A percentile compares a stretch with the other conserved stretches of the same genome.
Conservation (phyloP, 1,140 invertebrate species). For the Pseudomyrmex cubaensis region DNA sequence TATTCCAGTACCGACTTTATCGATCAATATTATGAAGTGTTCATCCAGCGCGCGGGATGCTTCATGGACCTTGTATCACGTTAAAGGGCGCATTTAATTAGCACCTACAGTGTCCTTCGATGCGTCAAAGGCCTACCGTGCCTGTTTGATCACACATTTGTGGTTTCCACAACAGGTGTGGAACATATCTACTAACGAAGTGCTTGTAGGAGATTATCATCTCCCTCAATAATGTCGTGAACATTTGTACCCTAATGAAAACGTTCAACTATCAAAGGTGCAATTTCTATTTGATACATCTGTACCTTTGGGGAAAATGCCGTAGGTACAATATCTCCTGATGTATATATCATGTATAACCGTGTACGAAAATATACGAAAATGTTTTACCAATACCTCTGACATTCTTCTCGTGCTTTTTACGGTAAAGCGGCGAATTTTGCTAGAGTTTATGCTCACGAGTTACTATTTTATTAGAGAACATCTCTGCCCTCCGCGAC, state of each 20-base stretch:
- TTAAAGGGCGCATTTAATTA: slow-evolving; percentile 79
- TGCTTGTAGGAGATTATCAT: slow-evolving; percentile 20
- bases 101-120: slow-evolving; percentile 69
- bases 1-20: slow-evolving; percentile 14
- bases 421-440: neutral
- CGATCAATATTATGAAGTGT: slow-evolving; percentile 67
- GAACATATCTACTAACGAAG: slow-evolving; percentile 28
- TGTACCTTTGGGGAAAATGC: neutral
- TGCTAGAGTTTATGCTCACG: slow-evolving; percentile 11
- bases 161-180: slow-evolving; percentile 30
- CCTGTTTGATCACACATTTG: slow-evolving; percentile 52
- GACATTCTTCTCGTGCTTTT: neutral
- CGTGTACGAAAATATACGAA: no score
- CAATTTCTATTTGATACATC: neutral
- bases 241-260: neutral
- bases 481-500: slow-evolving; percentile 12
- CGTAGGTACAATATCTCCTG: neutral
- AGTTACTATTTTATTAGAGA: slow-evolving; percentile 40
- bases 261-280: neutral
- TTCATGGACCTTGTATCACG: slow-evolving; percentile 59
- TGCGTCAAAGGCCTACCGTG: slow-evolving; percentile 55
- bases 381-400: neutral
- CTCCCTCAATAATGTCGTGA: neutral
- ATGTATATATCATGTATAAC: no score
- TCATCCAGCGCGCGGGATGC: slow-evolving; percentile 55